Evolutionary conservation across 2,113 vertebrate genomes (phyloP).

Genomic region (Stercorarius parasiticus): DNA sequence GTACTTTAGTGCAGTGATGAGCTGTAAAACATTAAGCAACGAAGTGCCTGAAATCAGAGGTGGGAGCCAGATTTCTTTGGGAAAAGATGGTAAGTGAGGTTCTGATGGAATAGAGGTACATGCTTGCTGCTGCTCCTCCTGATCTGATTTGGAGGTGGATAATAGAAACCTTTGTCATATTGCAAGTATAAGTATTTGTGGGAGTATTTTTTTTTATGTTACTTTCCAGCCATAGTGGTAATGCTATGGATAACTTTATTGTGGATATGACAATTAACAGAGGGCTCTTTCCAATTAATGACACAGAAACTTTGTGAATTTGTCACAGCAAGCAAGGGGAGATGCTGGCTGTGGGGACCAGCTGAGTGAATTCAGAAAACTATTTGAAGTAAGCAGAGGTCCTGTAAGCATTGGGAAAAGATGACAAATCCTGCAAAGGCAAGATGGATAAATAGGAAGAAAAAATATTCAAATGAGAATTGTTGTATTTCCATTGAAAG

Average conservation of each 20-base stretch:
- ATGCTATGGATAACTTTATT: background rate
- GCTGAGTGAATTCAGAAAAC: background rate
- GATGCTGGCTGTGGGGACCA: rapidly evolving
- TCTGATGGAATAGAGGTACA: background rate
- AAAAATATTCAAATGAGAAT: background rate
- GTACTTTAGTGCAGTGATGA: background rate
- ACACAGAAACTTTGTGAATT: background rate
- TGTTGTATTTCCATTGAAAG: background rate
- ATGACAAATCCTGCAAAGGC: background rate
- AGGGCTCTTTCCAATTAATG: background rate
- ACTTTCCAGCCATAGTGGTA: background rate
- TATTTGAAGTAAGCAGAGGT: background rate
- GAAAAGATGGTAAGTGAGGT: background rate
- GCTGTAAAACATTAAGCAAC: background rate
- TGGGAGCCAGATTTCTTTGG: background rate
- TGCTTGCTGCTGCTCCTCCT: background rate
- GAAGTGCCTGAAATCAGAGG: background rate
- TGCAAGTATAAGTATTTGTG: background rate
- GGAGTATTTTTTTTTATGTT: background rate
- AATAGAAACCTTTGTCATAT: background rate
- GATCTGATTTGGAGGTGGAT: background rate
- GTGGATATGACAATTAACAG: too few relatives aligned
- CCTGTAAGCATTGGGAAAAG: background rate
- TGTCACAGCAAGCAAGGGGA: background rate
- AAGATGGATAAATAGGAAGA: background rate